phyloP scores from a whole-genome alignment of 1,140 invertebrate species.

The Berghia stephanieae region DNA sequence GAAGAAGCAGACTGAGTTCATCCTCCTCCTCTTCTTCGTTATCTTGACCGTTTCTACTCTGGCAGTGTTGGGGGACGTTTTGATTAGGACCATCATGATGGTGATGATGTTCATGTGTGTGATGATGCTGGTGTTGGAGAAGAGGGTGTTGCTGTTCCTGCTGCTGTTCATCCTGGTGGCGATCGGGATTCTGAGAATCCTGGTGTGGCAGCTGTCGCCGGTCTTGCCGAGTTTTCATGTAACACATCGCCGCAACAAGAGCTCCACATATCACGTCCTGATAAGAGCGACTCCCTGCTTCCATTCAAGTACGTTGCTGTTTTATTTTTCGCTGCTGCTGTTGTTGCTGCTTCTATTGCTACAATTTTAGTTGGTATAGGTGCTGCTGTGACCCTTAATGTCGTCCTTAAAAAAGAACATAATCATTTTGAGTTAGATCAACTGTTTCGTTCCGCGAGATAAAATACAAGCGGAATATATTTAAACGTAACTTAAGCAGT shows the following conservation, averaged over 20 bases:
- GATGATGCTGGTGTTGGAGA: background rate
- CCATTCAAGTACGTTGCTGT: slow-evolving; percentile 40
- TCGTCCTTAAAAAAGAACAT: too few relatives aligned
- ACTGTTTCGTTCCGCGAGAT: too few relatives aligned
- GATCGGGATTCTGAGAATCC: background rate
- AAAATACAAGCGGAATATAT: too few relatives aligned
- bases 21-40: background rate
- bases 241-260: slow-evolving; percentile 55
- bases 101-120: background rate
- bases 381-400: too few relatives aligned
- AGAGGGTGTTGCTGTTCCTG: background rate
- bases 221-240: slow-evolving; percentile 44
- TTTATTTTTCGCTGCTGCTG: too few relatives aligned
- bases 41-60: background rate
- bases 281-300: slow-evolving; percentile 44
- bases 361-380: too few relatives aligned
- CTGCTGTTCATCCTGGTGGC: slow-evolving; percentile 36
- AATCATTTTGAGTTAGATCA: too few relatives aligned
- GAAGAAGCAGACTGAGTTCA: too few relatives aligned
- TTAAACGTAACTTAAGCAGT: too few relatives aligned
- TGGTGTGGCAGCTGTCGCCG: slow-evolving; percentile 17
- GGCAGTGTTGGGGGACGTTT: background rate
- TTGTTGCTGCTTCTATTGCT: too few relatives aligned
- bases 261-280: slow-evolving; percentile 56
- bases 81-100: background rate